These are phyloP conservation scores for Perca schrenkii DNA, from an alignment of 2,113 vertebrate genomes.

Conservation along the genomic window DNA sequence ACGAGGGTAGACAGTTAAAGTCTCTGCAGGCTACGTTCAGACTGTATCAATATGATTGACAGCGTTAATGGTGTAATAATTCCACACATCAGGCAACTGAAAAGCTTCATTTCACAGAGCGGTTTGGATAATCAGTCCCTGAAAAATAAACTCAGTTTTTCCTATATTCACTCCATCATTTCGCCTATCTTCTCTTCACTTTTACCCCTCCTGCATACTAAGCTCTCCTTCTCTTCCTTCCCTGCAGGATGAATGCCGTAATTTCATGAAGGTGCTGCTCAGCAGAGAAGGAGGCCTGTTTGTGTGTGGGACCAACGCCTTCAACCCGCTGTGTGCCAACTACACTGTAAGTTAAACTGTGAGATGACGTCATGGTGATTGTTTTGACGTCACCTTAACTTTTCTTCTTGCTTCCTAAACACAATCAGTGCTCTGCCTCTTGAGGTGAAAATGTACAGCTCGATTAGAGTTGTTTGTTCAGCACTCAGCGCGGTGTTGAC, in stretches of 20 bases:
- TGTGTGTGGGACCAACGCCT: conserved; percentile 95
- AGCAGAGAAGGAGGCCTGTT: conserved; percentile 90
- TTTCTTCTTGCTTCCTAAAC: neutral
- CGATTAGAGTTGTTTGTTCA: conserved; percentile 54
- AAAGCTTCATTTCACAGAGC: conserved; percentile 70
- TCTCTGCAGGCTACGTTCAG: conserved; percentile 59
- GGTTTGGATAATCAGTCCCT: conserved; percentile 61
- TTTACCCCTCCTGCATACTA: conserved; percentile 22
- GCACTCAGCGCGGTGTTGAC: conserved; percentile 28
- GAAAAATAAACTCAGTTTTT: conserved; percentile 48
- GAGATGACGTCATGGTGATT: neutral
- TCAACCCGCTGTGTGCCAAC: conserved; percentile 95
- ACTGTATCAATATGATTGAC: conserved; percentile 71
- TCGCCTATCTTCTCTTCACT: conserved; percentile 17
- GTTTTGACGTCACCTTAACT: neutral
- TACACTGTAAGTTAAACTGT: conserved; percentile 90
- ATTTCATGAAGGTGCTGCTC: conserved; percentile 96
- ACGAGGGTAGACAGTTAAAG: conserved; percentile 34
- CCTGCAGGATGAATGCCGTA: conserved; percentile 93
- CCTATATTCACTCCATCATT: conserved; percentile 22
- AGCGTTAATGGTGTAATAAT: conserved; percentile 77
- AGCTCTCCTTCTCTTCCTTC: conserved; percentile 23
- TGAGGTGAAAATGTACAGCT: conserved; percentile 42
- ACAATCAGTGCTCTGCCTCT: conserved; percentile 36
- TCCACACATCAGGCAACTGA: conserved; percentile 72